phyloP scores from a whole-genome alignment of 2,797 vertebrate genomes.

The Perodicticus potto region DNA sequence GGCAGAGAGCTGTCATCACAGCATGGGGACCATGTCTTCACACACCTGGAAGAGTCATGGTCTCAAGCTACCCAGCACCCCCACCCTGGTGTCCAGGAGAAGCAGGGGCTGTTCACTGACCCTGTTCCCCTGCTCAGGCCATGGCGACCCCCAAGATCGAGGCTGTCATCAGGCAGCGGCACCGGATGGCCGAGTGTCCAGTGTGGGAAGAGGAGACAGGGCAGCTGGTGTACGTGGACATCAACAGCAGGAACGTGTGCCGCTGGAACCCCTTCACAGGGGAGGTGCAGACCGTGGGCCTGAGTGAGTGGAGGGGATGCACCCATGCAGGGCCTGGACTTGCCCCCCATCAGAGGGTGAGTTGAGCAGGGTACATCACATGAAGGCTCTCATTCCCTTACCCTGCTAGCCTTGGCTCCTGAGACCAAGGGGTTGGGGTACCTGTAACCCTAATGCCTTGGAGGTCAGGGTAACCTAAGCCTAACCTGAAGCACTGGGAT shows the following conservation, averaged over 20 bases:
- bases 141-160: slow-evolving; percentile 72
- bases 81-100: too few species aligned
- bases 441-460: too few species aligned
- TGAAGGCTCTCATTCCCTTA: too few species aligned
- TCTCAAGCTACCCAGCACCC: too few species aligned
- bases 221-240: slow-evolving; percentile 82
- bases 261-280: neutral
- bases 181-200: neutral
- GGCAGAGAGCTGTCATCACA: too few species aligned
- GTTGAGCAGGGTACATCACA: rapidly evolving
- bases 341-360: neutral
- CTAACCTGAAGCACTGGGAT: too few species aligned
- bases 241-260: slow-evolving; percentile 77
- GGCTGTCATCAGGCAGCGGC: slow-evolving; percentile 58
- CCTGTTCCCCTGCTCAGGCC: neutral
- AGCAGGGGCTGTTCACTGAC: neutral
- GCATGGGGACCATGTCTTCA: too few species aligned
- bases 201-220: slow-evolving; percentile 40
- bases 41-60: too few species aligned
- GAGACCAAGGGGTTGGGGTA: too few species aligned
- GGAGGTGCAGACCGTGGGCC: neutral
- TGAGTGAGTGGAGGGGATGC: neutral
- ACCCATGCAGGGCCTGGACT: neutral
- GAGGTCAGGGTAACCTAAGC: too few species aligned
- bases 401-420: too few species aligned